These are phyloP conservation scores for Leucophenga varia DNA, from an alignment of 1,140 invertebrate species.

Conservation along the genomic window DNA sequence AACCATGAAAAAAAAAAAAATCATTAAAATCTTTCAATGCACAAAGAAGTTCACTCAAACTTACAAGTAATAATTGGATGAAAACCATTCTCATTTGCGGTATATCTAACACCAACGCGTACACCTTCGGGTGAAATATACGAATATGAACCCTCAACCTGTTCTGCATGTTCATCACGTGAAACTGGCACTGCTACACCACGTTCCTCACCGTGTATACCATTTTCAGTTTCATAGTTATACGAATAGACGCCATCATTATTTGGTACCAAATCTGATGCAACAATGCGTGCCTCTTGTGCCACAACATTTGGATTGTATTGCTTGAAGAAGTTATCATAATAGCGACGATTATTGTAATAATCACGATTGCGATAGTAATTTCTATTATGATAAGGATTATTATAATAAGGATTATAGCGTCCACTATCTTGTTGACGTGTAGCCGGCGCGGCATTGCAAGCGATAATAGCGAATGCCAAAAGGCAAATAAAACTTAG, in stretches of 20 bases:
- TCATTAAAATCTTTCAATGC: background rate
- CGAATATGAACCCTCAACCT: constrained; percentile 44
- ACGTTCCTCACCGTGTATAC: constrained; percentile 60
- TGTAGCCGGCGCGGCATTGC: constrained; percentile 15
- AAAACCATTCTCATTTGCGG: constrained; percentile 48
- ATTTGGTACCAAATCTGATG: constrained; percentile 27
- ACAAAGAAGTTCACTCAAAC: constrained; percentile 6
- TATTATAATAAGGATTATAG: constrained; percentile 34
- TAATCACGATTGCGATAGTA: constrained; percentile 45
- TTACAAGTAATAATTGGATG: constrained; percentile 45
- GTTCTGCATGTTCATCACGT: constrained; percentile 34
- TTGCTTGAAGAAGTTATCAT: constrained; percentile 44
- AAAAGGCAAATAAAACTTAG: constrained; percentile 27
- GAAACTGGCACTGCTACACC: constrained; percentile 56
- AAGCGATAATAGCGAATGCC: constrained; percentile 17
- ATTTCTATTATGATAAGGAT: constrained; percentile 32
- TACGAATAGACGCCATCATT: constrained; percentile 36
- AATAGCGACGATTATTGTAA: constrained; percentile 43
- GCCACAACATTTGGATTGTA: constrained; percentile 43
- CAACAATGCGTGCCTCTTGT: constrained; percentile 31
- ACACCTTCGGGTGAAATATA: constrained; percentile 45
- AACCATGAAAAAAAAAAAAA: background rate
- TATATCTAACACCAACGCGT: constrained; percentile 41
- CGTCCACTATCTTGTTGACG: constrained; percentile 12
- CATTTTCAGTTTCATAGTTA: constrained; percentile 60